Percentiles rank a stretch among this genome's conserved stretches.
Conservation (phyloP, 2,797 vertebrate species). For the Acanthurus leucopareius region DNA sequence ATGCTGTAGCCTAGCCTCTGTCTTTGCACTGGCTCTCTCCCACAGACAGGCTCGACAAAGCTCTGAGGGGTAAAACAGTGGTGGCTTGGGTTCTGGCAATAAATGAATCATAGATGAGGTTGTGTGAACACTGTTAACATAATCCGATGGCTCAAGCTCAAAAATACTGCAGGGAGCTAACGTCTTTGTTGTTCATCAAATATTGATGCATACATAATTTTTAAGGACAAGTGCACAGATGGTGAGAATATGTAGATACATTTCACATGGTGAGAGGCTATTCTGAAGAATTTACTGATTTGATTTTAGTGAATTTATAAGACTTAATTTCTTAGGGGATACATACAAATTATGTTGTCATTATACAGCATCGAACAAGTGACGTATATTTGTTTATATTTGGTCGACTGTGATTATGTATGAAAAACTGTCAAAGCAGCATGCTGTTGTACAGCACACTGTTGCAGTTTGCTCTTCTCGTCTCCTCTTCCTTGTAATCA, state of each 20-base stretch:
- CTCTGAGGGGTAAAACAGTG: slow-evolving; percentile 72
- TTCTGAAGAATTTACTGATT: slow-evolving; percentile 43
- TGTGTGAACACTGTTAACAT: slow-evolving; percentile 81
- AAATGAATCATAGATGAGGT: slow-evolving; percentile 87
- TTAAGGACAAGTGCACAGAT: slow-evolving; percentile 62
- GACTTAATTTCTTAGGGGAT: slow-evolving; percentile 64
- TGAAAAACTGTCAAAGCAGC: slow-evolving; percentile 79
- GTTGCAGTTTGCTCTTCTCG: slow-evolving; percentile 76
- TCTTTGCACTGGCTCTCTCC: slow-evolving; percentile 77
- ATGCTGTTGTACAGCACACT: slow-evolving; percentile 86
- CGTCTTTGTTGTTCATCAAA: slow-evolving; percentile 84
- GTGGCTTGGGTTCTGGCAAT: slow-evolving; percentile 70
- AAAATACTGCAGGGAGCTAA: slow-evolving; percentile 77
- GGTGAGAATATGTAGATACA: slow-evolving; percentile 63
- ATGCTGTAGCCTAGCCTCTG: slow-evolving; percentile 47
- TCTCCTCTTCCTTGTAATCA: slow-evolving; percentile 84
- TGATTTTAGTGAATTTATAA: slow-evolving; percentile 63
- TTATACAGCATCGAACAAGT: slow-evolving; percentile 43
- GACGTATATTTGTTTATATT: slow-evolving; percentile 56
- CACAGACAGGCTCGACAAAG: slow-evolving; percentile 73
- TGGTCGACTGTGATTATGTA: slow-evolving; percentile 62
- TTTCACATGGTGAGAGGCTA: slow-evolving; percentile 45
- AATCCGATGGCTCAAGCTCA: slow-evolving; percentile 77
- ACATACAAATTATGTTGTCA: slow-evolving; percentile 69
- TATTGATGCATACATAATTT: slow-evolving; percentile 82